Conservation (phyloP, 2,888 invertebrate genomes). For the Desoria tigrina region DNA sequence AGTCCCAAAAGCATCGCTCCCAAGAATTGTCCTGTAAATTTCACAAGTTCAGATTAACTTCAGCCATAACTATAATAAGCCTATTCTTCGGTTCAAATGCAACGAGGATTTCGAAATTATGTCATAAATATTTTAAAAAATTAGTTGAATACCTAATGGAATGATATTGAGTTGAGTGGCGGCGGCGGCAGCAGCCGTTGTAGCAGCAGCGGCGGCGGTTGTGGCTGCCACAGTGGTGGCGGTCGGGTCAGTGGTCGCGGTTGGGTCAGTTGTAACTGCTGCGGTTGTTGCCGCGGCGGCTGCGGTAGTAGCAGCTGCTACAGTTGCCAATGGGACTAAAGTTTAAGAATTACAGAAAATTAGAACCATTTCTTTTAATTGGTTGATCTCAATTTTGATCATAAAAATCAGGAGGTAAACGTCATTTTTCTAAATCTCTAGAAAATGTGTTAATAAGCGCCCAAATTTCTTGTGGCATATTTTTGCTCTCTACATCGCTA, state of each 20-base stretch:
- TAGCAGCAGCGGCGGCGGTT: background rate
- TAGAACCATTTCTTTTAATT: too few relatives aligned
- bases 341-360: too few relatives aligned
- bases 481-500: too few relatives aligned
- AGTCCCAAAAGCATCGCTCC: background rate
- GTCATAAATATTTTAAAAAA: background rate
- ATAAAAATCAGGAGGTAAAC: too few relatives aligned
- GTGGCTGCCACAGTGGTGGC: background rate
- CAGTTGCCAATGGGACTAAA: background rate
- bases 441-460: too few relatives aligned
- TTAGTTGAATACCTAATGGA: constrained; percentile 4
- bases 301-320: background rate
- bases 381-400: constrained; percentile 14
- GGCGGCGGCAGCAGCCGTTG: background rate
- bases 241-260: background rate
- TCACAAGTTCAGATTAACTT: background rate
- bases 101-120: too few relatives aligned
- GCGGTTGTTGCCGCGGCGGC: background rate
- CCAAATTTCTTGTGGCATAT: too few relatives aligned
- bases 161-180: constrained; percentile 4
- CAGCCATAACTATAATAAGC: background rate
- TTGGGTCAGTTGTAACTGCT: background rate
- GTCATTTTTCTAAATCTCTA: too few relatives aligned
- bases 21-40: constrained; percentile 6
- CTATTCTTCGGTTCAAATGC: too few relatives aligned